A percentile compares a stretch with the other conserved stretches of the same genome.
These are phyloP conservation scores for Rissa tridactyla DNA, from an alignment of 2,113 vertebrate species.

Conservation along the genomic window DNA sequence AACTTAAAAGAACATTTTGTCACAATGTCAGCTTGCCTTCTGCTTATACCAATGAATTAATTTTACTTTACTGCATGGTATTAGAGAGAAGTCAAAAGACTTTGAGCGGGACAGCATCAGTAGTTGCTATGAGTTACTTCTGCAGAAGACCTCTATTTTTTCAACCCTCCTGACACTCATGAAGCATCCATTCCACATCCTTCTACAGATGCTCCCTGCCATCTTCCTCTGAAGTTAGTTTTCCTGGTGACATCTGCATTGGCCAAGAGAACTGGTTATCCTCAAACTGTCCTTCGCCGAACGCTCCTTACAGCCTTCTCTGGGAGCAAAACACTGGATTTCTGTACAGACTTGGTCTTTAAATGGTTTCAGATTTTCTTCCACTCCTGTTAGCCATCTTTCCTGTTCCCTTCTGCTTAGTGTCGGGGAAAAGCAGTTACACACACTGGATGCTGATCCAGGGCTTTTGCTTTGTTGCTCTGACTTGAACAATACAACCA, in stretches of 20 bases:
- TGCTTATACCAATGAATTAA: not conserved
- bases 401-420: not conserved
- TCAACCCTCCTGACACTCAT: not conserved
- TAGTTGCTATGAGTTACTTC: not conserved
- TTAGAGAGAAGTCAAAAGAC: not conserved
- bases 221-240: not conserved
- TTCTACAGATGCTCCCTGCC: not conserved
- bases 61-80: not conserved
- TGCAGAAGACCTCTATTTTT: not conserved
- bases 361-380: not conserved
- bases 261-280: not conserved
- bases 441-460: not conserved
- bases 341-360: not conserved
- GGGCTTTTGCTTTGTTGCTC: not conserved
- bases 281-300: not conserved
- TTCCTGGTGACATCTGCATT: not conserved
- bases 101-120: not conserved
- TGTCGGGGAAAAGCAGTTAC: not conserved
- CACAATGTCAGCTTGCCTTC: not conserved
- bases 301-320: not conserved
- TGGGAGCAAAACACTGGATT: not conserved
- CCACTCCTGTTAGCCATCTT: not conserved
- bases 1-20: not conserved
- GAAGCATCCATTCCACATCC: not conserved
- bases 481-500: not conserved